A percentile compares a stretch with the other conserved stretches of the same genome.
Conservation (phyloP, 2,113 vertebrate species). For the Dunckerocampus dactyliophorus region DNA sequence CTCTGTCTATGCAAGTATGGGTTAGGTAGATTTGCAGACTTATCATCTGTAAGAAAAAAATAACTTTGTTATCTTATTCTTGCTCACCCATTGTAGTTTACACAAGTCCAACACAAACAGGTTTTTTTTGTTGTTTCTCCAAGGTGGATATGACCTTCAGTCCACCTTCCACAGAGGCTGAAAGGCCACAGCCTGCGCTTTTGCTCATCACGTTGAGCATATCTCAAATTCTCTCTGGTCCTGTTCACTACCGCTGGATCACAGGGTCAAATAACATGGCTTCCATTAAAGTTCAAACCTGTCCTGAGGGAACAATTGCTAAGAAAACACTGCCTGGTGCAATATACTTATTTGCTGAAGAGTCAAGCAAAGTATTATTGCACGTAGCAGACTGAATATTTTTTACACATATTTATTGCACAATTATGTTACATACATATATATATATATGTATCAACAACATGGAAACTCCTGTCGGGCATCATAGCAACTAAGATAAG, state of each 20-base stretch:
- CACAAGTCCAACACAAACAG: slow-evolving; percentile 25
- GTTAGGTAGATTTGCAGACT: slow-evolving; percentile 17
- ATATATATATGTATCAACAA: too few species aligned
- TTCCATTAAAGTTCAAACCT: slow-evolving; percentile 30
- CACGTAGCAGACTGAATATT: neutral
- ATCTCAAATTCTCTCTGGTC: slow-evolving; percentile 29
- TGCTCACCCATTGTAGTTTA: slow-evolving; percentile 33
- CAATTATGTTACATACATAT: too few species aligned
- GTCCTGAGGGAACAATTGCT: slow-evolving; percentile 15
- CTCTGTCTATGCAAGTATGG: slow-evolving; percentile 8
- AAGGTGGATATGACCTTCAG: slow-evolving; percentile 39
- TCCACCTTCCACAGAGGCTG: slow-evolving; percentile 19
- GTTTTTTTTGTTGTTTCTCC: slow-evolving; percentile 34
- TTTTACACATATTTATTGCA: too few species aligned
- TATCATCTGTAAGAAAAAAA: too few species aligned
- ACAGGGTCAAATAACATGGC: slow-evolving; percentile 37
- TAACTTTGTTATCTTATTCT: too few species aligned
- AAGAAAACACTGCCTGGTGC: slow-evolving; percentile 13
- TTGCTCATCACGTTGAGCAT: slow-evolving; percentile 20
- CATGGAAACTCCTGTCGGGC: too few species aligned
- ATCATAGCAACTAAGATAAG: too few species aligned
- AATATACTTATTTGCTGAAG: slow-evolving; percentile 7
- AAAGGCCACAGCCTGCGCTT: slow-evolving; percentile 12
- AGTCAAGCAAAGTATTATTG: slow-evolving; percentile 4
- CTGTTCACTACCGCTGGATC: slow-evolving; percentile 20